Evolutionary conservation across 1,140 invertebrate species (phyloP), one percentile per base, ranked within the genome.

Genomic region (Drosophila baimaii): DNA sequence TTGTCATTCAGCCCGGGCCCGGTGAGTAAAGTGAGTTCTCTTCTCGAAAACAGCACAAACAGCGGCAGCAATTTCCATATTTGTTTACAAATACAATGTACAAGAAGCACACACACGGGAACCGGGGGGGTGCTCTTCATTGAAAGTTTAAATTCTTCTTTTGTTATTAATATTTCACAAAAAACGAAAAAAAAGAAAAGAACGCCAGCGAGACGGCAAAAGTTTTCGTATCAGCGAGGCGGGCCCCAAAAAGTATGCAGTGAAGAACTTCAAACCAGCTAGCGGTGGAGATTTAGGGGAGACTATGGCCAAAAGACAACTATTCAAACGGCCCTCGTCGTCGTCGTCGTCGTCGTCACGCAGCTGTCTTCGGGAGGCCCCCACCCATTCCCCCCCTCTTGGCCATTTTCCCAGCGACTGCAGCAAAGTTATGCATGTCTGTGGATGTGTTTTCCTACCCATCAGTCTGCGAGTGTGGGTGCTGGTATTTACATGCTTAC

Each of bases 71-170:
- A 77, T 77, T 77, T 77, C 75, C 74, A 77, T 70, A 77, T 77
- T 77, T 77, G 75, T 77, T 77, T 77, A 61, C 64, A 68, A 77
- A 77, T 69, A 77, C 73, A 77, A 76, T 77, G 44, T 68, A 77
- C 72, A 65, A 44, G 54, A 15, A 29, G 54, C 35, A 54, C 61
- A 76, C 62, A 76, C 70, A 58, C 44, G 49, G 19, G 37, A 47
- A n/a, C 17, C 17, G 25, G 15, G 37, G 39, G 25, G 10, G 15
- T 17, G n/a, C 66, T 70, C 76, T 82, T 83, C 79, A 86, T 82
- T 82, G 76, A 88, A 88, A 89, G 84, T 88, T 88, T 71, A 83
- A 79, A 88, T 88, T 89, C 73, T 89, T 89, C 77, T 80, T 76
- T 89, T 88, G 83, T 82, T 86, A 83, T 86, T 86, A 88, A 86